phyloP scores from a whole-genome alignment of 2,797 vertebrate genomes.

The Darevskia nairensis region DNA sequence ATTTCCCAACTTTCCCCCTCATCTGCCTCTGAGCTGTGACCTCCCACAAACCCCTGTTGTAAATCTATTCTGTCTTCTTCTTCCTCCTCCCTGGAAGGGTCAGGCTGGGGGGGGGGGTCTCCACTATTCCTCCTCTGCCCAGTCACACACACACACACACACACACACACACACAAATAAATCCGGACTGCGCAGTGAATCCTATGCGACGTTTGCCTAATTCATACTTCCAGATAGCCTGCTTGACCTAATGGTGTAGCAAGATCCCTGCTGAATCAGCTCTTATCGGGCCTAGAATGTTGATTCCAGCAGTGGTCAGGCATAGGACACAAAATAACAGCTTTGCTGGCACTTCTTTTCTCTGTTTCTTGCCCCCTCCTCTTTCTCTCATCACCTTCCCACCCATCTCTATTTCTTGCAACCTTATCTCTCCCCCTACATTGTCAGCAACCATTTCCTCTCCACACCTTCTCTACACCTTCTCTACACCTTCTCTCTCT shows the following conservation, averaged over 20 bases:
- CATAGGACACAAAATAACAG: neutral
- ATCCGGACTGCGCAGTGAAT: no score
- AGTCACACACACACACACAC: no score
- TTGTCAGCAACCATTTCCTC: neutral
- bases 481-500: neutral
- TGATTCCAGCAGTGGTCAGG: neutral
- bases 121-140: no score
- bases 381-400: neutral
- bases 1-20: no score
- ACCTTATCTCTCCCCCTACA: neutral
- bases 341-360: neutral
- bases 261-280: neutral
- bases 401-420: neutral
- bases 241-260: neutral
- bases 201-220: no score
- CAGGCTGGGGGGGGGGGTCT: no score
- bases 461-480: neutral
- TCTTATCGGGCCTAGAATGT: neutral
- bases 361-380: neutral
- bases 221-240: neutral
- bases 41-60: no score
- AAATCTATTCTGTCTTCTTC: no score
- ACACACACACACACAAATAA: no score
- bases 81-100: no score
- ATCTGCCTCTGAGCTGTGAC: no score